Evolutionary conservation across 2,113 vertebrate genomes (phyloP).

Genomic region (Rhadina sibilatrix): DNA sequence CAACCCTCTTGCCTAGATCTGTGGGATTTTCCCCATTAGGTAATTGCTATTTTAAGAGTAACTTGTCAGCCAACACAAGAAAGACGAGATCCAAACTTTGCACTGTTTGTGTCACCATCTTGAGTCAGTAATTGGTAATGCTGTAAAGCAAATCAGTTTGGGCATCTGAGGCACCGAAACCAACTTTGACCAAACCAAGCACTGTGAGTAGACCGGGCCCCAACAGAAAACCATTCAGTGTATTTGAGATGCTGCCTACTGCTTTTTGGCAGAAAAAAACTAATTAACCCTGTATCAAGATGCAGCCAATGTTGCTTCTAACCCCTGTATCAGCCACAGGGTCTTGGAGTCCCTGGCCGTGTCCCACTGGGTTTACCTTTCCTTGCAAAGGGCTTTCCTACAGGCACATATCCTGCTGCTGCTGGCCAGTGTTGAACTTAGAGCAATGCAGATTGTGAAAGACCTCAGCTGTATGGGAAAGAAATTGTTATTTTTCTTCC

Average conservation of each 20-base stretch:
- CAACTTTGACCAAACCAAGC: constrained; percentile 1
- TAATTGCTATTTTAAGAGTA: constrained; percentile 71
- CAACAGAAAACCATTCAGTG: background rate
- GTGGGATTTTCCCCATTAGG: constrained; percentile 63
- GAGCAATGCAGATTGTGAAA: constrained; percentile 29
- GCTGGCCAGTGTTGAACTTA: background rate
- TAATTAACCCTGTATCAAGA: background rate
- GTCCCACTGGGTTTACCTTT: background rate
- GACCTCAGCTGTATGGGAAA: background rate
- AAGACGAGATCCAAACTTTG: constrained; percentile 67
- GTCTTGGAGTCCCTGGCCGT: background rate
- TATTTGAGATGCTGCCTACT: background rate
- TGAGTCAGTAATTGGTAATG: constrained; percentile 71
- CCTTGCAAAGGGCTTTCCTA: background rate
- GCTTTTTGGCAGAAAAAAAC: background rate
- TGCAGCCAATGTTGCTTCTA: background rate
- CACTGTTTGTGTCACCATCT: constrained; percentile 70
- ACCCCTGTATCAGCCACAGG: background rate
- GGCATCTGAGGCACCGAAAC: constrained; percentile 13
- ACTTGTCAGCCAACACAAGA: constrained; percentile 23
- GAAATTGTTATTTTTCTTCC: constrained; percentile 19
- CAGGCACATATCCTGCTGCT: background rate
- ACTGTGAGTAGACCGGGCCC: background rate
- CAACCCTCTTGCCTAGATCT: constrained; percentile 13
- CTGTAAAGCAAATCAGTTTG: constrained; percentile 56